A percentile compares a stretch with the other conserved stretches of the same genome.
Conservation (phyloP, 2,888 invertebrate species). For the Cephalotes varians region DNA sequence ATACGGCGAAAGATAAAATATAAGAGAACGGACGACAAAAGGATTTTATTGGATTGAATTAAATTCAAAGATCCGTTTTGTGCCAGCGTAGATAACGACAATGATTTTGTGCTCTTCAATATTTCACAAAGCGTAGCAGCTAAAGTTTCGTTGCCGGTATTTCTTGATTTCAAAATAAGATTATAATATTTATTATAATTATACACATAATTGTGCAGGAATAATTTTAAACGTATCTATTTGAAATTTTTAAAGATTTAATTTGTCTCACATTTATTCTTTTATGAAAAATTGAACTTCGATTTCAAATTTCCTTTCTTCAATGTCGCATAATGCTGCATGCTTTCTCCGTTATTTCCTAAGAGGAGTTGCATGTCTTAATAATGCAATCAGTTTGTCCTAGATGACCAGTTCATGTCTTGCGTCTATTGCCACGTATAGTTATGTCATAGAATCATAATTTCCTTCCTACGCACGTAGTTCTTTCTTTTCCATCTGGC, state of each 20-base stretch:
- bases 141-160: background rate
- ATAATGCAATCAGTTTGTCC: constrained; percentile 13
- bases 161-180: background rate
- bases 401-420: constrained; percentile 2
- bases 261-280: background rate
- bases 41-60: constrained; percentile 44
- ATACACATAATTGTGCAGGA: background rate
- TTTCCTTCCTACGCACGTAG: constrained; percentile 66
- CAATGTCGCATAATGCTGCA: background rate
- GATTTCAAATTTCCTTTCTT: background rate
- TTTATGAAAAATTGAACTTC: background rate
- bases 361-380: background rate
- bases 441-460: constrained; percentile 26
- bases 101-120: constrained; percentile 1
- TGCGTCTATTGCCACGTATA: background rate
- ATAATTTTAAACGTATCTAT: background rate
- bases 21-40: constrained; percentile 2
- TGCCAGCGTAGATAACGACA: constrained; percentile 2
- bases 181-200: background rate
- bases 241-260: background rate
- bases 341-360: background rate
- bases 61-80: constrained; percentile 26
- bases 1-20: constrained; percentile 5
- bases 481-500: constrained; percentile 17
- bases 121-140: background rate